Conservation (phyloP, 1,140 invertebrate genomes). For the Diachasmimorpha longicaudata region DNA sequence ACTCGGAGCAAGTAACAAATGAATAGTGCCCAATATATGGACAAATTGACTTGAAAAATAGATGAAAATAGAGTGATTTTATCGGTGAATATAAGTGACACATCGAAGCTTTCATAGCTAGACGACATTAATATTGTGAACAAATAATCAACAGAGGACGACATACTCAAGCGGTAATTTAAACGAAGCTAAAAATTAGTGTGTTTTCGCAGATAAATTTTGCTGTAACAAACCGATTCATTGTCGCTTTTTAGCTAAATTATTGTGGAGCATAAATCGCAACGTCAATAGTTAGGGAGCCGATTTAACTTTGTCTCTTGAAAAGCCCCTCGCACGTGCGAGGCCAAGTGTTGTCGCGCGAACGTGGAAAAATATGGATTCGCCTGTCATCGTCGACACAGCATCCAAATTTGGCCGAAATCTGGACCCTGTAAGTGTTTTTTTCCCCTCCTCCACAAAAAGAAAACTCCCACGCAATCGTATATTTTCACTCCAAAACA, state of each 20-base stretch:
- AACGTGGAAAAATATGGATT: slow-evolving; percentile 50
- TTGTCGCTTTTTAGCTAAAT: not conserved
- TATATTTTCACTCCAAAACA: not conserved
- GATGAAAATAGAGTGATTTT: no score
- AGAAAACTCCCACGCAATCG: not conserved
- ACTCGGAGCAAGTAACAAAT: not conserved
- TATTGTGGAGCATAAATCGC: not conserved
- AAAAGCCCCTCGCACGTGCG: not conserved
- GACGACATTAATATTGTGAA: not conserved
- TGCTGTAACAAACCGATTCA: not conserved
- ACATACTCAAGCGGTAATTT: slow-evolving; percentile 1
- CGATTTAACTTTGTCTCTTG: not conserved
- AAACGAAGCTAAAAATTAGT: slow-evolving; percentile 8
- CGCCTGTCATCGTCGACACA: slow-evolving; percentile 59
- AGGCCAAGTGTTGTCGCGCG: not conserved
- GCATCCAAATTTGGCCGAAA: slow-evolving; percentile 58
- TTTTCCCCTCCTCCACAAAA: slow-evolving; percentile 30
- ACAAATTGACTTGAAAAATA: not conserved
- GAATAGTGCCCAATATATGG: not conserved
- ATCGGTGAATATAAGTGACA: not conserved
- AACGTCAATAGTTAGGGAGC: slow-evolving; percentile 17
- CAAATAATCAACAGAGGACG: no score
- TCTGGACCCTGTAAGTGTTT: slow-evolving; percentile 57
- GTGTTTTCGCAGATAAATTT: not conserved
- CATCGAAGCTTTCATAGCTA: not conserved